These are phyloP conservation scores for Umimayanthus kanabou DNA, from an alignment of 92 coral and sea anemone genomes.

Conservation along the genomic window DNA sequence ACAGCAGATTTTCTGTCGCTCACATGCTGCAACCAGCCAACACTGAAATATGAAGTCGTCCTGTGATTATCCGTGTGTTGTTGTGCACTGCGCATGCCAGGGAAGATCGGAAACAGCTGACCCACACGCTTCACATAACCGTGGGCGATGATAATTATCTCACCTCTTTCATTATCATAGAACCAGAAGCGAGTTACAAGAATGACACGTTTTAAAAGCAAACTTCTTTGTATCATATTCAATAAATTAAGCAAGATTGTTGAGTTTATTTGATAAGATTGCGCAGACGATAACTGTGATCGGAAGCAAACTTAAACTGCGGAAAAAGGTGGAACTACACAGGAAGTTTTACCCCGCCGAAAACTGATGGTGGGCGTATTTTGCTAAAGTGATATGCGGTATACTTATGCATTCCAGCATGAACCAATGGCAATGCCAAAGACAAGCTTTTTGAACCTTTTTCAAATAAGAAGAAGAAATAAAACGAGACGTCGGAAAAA, in stretches of 20 bases:
- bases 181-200: not conserved
- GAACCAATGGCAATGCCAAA: not conserved
- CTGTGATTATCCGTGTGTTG: slow-evolving; percentile 27
- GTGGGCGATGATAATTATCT: not conserved
- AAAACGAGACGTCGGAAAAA: too few relatives aligned
- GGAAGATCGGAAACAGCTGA: slow-evolving; percentile 24
- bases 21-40: slow-evolving; percentile 45
- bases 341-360: not conserved
- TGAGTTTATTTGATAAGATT: not conserved
- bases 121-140: not conserved
- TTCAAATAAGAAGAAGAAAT: too few relatives aligned
- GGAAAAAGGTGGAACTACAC: not conserved
- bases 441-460: not conserved
- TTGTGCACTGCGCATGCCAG: slow-evolving; percentile 27
- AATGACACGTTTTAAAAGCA: not conserved
- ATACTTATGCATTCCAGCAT: too few relatives aligned
- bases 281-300: not conserved
- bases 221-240: not conserved
- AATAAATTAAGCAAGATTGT: not conserved
- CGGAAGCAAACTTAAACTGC: not conserved
- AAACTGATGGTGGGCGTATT: not conserved
- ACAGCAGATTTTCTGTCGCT: slow-evolving; percentile 38
- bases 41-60: slow-evolving; percentile 28
- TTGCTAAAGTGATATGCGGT: not conserved
- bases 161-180: not conserved